These are phyloP conservation scores for Machimus rusticus DNA, from an alignment of 2,888 invertebrate genomes.

Conservation along the genomic window DNA sequence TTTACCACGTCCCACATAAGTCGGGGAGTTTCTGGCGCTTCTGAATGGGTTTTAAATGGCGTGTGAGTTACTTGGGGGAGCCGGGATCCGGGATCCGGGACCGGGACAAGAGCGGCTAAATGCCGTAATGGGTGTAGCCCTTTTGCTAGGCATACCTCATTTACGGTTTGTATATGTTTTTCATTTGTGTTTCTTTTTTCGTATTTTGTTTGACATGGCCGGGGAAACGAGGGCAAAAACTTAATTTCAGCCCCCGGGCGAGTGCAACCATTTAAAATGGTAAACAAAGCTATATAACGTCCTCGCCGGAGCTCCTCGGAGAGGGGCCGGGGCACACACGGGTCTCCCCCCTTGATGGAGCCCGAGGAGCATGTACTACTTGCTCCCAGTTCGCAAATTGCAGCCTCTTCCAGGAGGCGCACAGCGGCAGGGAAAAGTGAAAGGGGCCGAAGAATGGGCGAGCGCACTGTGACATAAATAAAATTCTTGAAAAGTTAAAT, in stretches of 20 bases:
- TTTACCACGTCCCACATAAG: constrained; percentile 16
- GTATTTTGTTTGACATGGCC: background rate
- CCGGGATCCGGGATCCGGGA: background rate
- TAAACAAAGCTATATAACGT: constrained; percentile 28
- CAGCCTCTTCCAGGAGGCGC: background rate
- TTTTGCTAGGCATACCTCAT: constrained; percentile 32
- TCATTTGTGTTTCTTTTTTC: background rate
- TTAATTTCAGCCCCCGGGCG: constrained; percentile 35
- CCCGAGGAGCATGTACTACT: background rate
- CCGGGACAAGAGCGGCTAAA: constrained; percentile 18
- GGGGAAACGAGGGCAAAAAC: constrained; percentile 39
- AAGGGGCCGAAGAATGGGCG: background rate
- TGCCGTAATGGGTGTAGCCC: constrained; percentile 6
- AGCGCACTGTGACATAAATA: constrained; percentile 40
- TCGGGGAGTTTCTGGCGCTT: background rate
- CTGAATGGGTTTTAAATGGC: constrained; percentile 2
- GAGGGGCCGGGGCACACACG: background rate
- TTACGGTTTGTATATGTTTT: background rate
- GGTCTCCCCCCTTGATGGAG: background rate
- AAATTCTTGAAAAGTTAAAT: constrained; percentile 46
- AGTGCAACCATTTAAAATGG: constrained; percentile 39
- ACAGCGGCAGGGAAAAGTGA: background rate
- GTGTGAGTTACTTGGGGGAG: background rate
- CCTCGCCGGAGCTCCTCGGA: background rate
- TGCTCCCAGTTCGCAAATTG: background rate